Percentiles rank a stretch among this genome's conserved stretches.
These are phyloP conservation scores for Drosophila paulistorum DNA, from an alignment of 1,140 invertebrate species.

Conservation along the genomic window DNA sequence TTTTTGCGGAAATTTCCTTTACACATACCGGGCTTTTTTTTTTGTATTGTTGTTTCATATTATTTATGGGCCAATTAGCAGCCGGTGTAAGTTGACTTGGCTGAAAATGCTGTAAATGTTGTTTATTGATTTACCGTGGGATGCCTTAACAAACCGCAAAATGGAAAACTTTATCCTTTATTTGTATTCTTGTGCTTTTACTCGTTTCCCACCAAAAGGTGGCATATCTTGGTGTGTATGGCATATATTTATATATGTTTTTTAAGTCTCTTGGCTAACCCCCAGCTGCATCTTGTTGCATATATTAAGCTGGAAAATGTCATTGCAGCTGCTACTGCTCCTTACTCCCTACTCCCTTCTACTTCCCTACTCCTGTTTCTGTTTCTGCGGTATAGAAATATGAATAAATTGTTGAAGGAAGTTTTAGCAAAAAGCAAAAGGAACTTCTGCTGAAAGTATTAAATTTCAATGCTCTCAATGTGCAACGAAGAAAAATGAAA, in stretches of 20 bases:
- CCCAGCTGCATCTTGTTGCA: constrained; percentile 27
- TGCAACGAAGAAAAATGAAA: constrained; percentile 5
- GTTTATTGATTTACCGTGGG: constrained; percentile 48
- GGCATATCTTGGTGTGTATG: not conserved
- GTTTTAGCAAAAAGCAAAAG: constrained; percentile 22
- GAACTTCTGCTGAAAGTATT: constrained; percentile 31
- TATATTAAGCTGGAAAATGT: constrained; percentile 45
- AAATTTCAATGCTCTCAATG: constrained; percentile 24
- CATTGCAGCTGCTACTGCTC: constrained; percentile 42
- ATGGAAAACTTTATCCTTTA: constrained; percentile 29
- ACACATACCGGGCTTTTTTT: constrained; percentile 44
- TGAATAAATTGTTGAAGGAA: constrained; percentile 66
- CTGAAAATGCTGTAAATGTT: constrained; percentile 20
- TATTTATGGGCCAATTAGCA: constrained; percentile 76
- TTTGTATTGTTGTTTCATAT: constrained; percentile 49
- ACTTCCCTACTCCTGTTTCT: too few species aligned
- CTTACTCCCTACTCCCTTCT: too few species aligned
- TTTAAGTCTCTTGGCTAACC: constrained; percentile 17
- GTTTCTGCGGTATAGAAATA: constrained; percentile 38
- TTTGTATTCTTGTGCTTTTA: constrained; percentile 1
- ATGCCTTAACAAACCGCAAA: constrained; percentile 29
- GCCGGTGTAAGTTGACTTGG: not conserved
- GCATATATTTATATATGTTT: not conserved
- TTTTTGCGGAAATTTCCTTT: constrained; percentile 17
- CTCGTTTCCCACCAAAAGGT: not conserved